Base-by-base conservation (phyloP, 2,888 invertebrate genomes). In the Eupithecia pulchellata region DNA sequence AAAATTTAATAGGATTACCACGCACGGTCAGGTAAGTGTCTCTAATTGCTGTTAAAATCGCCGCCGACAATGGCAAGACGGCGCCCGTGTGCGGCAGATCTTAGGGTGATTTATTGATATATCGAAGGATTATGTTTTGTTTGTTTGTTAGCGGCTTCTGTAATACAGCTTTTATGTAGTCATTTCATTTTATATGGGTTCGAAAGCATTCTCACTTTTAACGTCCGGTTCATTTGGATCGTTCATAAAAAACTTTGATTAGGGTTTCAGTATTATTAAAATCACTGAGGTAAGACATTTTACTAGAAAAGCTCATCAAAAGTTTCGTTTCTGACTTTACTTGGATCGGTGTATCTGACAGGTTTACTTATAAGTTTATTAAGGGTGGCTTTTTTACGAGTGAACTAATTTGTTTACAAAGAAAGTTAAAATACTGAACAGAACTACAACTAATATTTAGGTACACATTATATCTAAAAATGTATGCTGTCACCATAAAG, bases 1-100 rank as follows among this genome's bases (percentile, higher is more conserved):
- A 68, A 74, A 82, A 73, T 78, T 77, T 92, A 92, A 93, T 93
- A 93, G 93, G 93, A 92, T 93, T 87, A 82, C 79, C 83, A 77
- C 84, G 85, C 86, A 84, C 86, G 88, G 85, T 85, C 92, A 93
- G 93, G 93, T 93, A 94, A 93, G 88, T 92, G 91, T 89, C 90
- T 91, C 87, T 93, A 93, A 94, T 93, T 94, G 93, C 91, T 92
- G 92, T 92, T 89, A 92, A 91, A 92, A 92, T 91, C 90, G 88
- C 86, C 88, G 88, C 91, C 91, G 91, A 92, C 91, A 89, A 86
- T 86, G 76, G 75, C 71, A 89, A 89, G 84, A 80, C 84, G 90
- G 92, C 92, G 92, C 92, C 91, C 87, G 84, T 82, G 83, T 79
- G 86, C 83, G 86, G 85, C 84, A 81, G 85, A 82, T 86, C 84